Conservation (phyloP, 2,888 invertebrate genomes). For the Athalia rosae region DNA sequence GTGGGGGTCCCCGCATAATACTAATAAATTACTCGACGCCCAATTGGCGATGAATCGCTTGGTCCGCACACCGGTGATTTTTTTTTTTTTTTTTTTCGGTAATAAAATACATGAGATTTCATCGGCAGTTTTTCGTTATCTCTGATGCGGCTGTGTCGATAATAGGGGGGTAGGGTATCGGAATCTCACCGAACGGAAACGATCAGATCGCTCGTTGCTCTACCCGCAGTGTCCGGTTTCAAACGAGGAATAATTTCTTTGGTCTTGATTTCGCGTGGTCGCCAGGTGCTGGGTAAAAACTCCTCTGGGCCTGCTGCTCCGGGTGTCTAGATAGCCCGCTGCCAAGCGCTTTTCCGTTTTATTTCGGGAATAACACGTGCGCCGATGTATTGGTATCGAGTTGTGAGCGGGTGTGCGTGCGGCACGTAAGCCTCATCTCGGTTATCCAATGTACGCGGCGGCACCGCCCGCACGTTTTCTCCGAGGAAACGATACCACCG, state of each 20-base stretch:
- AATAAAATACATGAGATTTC: too few species aligned
- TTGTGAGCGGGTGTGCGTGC: slow-evolving; percentile 52
- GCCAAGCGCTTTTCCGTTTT: slow-evolving; percentile 68
- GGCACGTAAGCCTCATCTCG: slow-evolving; percentile 43
- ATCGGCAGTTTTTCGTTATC: too few species aligned
- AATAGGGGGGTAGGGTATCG: too few species aligned
- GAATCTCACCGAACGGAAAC: too few species aligned
- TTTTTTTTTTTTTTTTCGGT: too few species aligned
- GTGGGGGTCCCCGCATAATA: too few species aligned
- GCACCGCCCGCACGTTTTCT: neutral
- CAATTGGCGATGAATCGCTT: too few species aligned
- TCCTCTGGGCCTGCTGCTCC: neutral
- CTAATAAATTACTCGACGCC: too few species aligned
- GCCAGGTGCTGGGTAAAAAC: slow-evolving; percentile 19
- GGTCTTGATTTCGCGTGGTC: slow-evolving; percentile 14
- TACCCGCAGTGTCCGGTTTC: neutral
- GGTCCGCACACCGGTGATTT: too few species aligned
- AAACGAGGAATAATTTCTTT: neutral
- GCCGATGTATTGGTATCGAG: slow-evolving; percentile 60
- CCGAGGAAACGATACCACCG: neutral
- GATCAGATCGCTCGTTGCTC: too few species aligned
- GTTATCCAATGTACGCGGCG: slow-evolving; percentile 33
- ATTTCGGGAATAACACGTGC: slow-evolving; percentile 70
- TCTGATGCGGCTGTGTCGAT: too few species aligned
- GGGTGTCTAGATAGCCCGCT: slow-evolving; percentile 48